Evolutionary conservation across 2,888 invertebrate genomes (phyloP).

Genomic region (Ctenicera cuprea): DNA sequence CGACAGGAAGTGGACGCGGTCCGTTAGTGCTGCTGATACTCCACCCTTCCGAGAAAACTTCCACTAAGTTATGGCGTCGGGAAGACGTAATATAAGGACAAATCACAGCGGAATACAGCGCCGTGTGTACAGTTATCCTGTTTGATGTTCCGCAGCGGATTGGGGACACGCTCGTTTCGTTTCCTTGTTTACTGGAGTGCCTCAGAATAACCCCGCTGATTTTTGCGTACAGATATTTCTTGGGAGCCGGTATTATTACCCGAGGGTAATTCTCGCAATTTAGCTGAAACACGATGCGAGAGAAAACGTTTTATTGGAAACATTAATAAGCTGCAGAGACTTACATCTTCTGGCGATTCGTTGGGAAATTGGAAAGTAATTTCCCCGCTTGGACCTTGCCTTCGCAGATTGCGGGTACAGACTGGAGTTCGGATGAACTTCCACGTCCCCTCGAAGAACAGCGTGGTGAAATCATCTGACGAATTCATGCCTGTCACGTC

Average conservation of each 20-base stretch:
- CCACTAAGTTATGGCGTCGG: conserved; percentile 80
- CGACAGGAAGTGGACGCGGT: conserved; percentile 65
- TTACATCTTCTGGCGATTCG: conserved; percentile 65
- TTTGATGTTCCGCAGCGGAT: conserved; percentile 85
- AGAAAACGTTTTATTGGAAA: neutral
- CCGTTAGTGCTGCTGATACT: conserved; percentile 70
- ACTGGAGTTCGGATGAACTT: conserved; percentile 84
- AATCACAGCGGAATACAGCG: conserved; percentile 75
- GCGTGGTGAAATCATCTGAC: conserved; percentile 88
- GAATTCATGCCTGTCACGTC: conserved; percentile 89
- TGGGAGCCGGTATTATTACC: conserved; percentile 85
- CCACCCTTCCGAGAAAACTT: conserved; percentile 92
- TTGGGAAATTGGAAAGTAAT: conserved; percentile 76
- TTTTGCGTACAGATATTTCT: conserved; percentile 87
- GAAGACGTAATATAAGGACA: conserved; percentile 77
- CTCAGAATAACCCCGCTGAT: conserved; percentile 78
- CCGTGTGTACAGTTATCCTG: conserved; percentile 86
- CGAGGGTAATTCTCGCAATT: conserved; percentile 88
- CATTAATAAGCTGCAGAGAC: conserved; percentile 34
- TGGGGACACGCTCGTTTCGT: conserved; percentile 74
- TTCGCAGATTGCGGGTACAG: conserved; percentile 82
- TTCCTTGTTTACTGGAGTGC: conserved; percentile 74
- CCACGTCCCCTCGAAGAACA: conserved; percentile 90
- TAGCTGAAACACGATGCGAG: conserved; percentile 74
- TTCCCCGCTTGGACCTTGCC: conserved; percentile 86